Evolutionary conservation across 2,113 vertebrate genomes (phyloP).

Genomic region (Agapornis roseicollis): DNA sequence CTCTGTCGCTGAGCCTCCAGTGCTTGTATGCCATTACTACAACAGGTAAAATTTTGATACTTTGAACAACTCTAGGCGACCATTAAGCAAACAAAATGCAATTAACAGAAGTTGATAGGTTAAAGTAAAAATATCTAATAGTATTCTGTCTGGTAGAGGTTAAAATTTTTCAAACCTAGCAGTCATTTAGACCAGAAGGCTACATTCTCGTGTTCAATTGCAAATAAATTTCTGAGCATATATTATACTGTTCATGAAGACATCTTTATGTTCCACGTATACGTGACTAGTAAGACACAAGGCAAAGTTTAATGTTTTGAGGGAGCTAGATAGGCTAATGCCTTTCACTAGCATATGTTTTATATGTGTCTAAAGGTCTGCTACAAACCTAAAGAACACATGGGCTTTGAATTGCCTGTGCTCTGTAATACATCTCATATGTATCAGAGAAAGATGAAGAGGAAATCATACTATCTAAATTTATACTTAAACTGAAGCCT

Average conservation of each 20-base stretch:
- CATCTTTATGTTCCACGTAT: neutral
- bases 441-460: neutral
- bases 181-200: neutral
- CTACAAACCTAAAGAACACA: neutral
- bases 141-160: neutral
- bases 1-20: too few species aligned
- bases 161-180: neutral
- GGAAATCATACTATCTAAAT: neutral
- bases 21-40: neutral
- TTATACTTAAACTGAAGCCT: neutral
- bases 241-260: neutral
- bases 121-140: neutral
- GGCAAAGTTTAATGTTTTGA: neutral
- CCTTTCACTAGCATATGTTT: neutral
- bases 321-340: neutral
- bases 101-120: neutral
- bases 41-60: neutral
- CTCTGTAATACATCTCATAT: neutral
- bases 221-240: neutral
- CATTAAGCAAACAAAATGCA: neutral
- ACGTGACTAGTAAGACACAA: neutral
- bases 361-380: neutral
- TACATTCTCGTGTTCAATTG: neutral
- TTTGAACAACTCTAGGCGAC: neutral
- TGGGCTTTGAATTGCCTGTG: neutral